Conservation (phyloP, 2,797 vertebrate genomes). For the Amniataba percoides region DNA sequence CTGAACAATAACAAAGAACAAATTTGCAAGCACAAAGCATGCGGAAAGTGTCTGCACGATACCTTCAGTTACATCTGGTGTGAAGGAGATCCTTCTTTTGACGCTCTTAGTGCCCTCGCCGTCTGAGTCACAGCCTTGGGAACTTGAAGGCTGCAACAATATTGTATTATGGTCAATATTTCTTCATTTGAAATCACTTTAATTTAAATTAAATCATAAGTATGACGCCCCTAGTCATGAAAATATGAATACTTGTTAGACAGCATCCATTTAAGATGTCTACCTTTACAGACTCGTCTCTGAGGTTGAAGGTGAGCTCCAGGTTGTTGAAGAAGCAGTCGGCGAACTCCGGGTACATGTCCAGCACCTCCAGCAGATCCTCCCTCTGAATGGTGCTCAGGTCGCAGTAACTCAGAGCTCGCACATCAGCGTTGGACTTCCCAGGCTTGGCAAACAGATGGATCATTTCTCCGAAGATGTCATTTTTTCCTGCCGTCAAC, state of each 20-base stretch:
- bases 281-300: slow-evolving; percentile 93
- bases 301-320: slow-evolving; percentile 97
- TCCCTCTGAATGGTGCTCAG: slow-evolving; percentile 98
- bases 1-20: slow-evolving; percentile 61
- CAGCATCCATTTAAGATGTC: background rate
- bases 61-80: slow-evolving; percentile 91
- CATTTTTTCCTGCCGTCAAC: slow-evolving; percentile 92
- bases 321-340: slow-evolving; percentile 97
- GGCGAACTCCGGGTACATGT: slow-evolving; percentile 99
- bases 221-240: background rate
- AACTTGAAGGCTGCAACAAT: slow-evolving; percentile 84
- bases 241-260: background rate
- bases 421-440: slow-evolving; percentile 97
- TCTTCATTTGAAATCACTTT: background rate
- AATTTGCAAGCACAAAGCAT: slow-evolving; percentile 20
- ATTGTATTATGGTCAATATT: background rate
- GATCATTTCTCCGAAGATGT: slow-evolving; percentile 99
- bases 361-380: slow-evolving; percentile 95
- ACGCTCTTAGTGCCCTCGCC: slow-evolving; percentile 87
- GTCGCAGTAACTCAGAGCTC: slow-evolving; percentile 98
- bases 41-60: slow-evolving; percentile 32
- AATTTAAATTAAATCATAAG: background rate
- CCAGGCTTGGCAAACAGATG: slow-evolving; percentile 95
- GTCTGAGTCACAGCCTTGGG: slow-evolving; percentile 87
- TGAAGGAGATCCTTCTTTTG: slow-evolving; percentile 94